These are phyloP conservation scores for Amphiduros pacificus DNA, from an alignment of 2,888 invertebrate species.

Conservation along the genomic window DNA sequence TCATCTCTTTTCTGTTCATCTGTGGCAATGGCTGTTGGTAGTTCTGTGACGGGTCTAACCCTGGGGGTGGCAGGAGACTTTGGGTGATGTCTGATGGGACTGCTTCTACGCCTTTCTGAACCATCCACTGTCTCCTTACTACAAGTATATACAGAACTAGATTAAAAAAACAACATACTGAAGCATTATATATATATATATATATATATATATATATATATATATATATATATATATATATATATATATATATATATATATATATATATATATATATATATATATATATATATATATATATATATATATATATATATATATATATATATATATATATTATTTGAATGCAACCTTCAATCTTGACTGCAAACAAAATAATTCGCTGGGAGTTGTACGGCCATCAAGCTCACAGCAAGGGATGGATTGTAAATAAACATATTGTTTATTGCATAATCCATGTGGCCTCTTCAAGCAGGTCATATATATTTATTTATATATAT, in stretches of 20 bases:
- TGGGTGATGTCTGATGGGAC: background rate
- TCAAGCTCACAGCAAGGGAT: too few relatives aligned
- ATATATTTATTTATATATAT: too few relatives aligned
- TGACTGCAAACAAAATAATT: too few relatives aligned
- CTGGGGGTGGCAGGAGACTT: background rate
- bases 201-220: background rate
- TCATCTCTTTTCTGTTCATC: background rate
- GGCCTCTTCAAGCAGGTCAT: too few relatives aligned
- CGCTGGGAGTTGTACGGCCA: too few relatives aligned
- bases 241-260: background rate
- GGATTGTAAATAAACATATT: too few relatives aligned
- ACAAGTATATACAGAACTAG: background rate
- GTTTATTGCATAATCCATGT: too few relatives aligned
- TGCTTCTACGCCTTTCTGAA: background rate
- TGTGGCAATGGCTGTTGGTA: background rate
- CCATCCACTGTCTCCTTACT: background rate
- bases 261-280: background rate
- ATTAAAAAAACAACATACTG: background rate
- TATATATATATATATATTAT: too few relatives aligned
- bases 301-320: background rate
- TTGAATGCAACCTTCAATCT: too few relatives aligned
- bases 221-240: background rate
- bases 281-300: too few relatives aligned
- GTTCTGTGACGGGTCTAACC: background rate
- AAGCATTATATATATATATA: background rate